Evolutionary conservation across 1,140 invertebrate genomes (phyloP), one percentile per base, ranked within the genome.

Genomic region (Drosophila murphyi): DNA sequence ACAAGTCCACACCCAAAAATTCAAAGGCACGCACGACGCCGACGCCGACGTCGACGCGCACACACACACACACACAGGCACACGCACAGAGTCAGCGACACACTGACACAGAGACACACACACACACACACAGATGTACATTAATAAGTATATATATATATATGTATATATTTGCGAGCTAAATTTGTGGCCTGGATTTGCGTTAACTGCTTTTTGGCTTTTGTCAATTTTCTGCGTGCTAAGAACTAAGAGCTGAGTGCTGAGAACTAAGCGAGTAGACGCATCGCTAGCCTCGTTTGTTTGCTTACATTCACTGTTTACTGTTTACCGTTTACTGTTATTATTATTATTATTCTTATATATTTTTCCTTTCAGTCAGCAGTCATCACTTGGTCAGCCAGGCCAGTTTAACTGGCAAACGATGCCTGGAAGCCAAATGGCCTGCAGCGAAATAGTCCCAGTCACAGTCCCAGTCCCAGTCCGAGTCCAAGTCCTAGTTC

Each of bases 1-100:
- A 80, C 76, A 87, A 80, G 83, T 88, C 83, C 83, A 87, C 83
- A 87, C 83, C 83, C 83, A 87, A 87, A 87, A 87, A 87, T 88
- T 82, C 83, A 88, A 87, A 87, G 83, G 80, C 80, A 87, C 83
- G 83, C 79, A 87, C 82, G 60, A 81, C 67, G 65, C 60, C 71
- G 61, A 59, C 37, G 64, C 39, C 59, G 48, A 47, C 60, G 56
- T 51, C 48, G 59, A 60, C 39, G 60, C 31, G 62, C 79, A 63
- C 69, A 62, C 72, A 79, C 48, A 71, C 61, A 67, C 71, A 74
- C 69, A 64, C 48, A 67, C 29, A 64, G 37, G 39, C 39, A 34
- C 50, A 75, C 47, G 43, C 68, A 75, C 43, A 34, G 56, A 74
- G 43, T 76, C 28, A 63, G 7, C 65, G 41, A 45, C 5, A 55